phyloP scores from a whole-genome alignment of 2,797 vertebrate genomes.

The Girardinus metallicus region DNA sequence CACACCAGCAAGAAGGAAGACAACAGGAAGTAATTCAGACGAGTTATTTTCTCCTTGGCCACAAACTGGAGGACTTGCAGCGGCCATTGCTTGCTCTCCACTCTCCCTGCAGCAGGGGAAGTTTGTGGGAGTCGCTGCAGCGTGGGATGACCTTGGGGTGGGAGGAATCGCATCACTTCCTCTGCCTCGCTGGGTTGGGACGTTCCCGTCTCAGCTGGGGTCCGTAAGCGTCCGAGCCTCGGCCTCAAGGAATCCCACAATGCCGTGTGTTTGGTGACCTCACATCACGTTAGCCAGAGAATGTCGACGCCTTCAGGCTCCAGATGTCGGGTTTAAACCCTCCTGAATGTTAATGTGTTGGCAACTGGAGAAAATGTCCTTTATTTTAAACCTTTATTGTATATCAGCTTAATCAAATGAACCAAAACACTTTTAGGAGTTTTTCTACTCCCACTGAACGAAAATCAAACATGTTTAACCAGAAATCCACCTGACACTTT shows the following conservation, averaged over 20 bases:
- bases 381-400: neutral
- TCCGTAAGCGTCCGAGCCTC: constrained; percentile 41
- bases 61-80: constrained; percentile 61
- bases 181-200: constrained; percentile 60
- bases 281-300: constrained; percentile 38
- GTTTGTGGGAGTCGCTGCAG: constrained; percentile 72
- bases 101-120: constrained; percentile 42
- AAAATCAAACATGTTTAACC: too few species aligned
- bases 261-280: constrained; percentile 54
- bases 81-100: constrained; percentile 29
- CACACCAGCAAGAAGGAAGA: constrained; percentile 10
- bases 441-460: too few species aligned
- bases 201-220: constrained; percentile 70
- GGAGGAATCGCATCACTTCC: constrained; percentile 74
- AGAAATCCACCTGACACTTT: too few species aligned
- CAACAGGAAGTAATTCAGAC: constrained; percentile 35
- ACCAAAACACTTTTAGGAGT: neutral
- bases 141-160: constrained; percentile 78
- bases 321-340: constrained; percentile 34
- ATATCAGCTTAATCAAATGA: neutral
- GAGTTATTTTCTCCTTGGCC: constrained; percentile 55
- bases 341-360: constrained; percentile 37
- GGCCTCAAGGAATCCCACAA: constrained; percentile 47
- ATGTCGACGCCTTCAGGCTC: constrained; percentile 7
- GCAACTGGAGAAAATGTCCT: constrained; percentile 2